These are phyloP conservation scores for Eupithecia dodoneata DNA, from an alignment of 2,888 invertebrate genomes.

Conservation along the genomic window DNA sequence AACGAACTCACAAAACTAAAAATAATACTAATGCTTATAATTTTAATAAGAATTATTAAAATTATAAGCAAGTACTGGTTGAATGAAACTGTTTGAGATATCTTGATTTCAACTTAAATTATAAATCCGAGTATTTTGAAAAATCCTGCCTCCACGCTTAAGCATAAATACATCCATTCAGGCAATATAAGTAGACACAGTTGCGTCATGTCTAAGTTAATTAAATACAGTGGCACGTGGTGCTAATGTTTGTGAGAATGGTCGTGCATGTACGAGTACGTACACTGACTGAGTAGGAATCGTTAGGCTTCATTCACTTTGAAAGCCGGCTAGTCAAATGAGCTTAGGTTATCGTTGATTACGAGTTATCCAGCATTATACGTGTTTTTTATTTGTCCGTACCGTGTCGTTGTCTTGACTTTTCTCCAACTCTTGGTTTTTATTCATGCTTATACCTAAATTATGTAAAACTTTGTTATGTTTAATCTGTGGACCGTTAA, in stretches of 20 bases:
- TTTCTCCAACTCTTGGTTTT: no score
- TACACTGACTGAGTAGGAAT: constrained; percentile 37
- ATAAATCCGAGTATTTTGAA: not conserved
- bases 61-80: not conserved
- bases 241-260: constrained; percentile 54
- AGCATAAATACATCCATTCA: constrained; percentile 17
- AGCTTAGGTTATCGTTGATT: not conserved
- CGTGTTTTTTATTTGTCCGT: no score
- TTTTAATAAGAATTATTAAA: not conserved
- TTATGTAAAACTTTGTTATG: no score
- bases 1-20: not conserved
- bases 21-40: no score
- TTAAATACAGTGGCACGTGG: constrained; percentile 64
- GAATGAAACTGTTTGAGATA: not conserved
- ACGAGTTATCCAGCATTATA: not conserved
- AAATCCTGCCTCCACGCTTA: not conserved
- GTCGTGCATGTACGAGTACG: constrained; percentile 51
- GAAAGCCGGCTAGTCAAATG: constrained; percentile 9
- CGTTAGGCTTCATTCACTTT: constrained; percentile 15
- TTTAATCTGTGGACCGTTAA: no score
- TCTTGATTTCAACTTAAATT: not conserved
- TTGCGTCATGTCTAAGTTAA: constrained; percentile 53
- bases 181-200: constrained; percentile 40
- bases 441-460: no score
- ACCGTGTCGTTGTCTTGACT: no score